Percentiles rank a stretch among this genome's conserved stretches.
Evolutionary conservation across 2,797 vertebrate genomes (phyloP).

Genomic region (Rallus crepitans): DNA sequence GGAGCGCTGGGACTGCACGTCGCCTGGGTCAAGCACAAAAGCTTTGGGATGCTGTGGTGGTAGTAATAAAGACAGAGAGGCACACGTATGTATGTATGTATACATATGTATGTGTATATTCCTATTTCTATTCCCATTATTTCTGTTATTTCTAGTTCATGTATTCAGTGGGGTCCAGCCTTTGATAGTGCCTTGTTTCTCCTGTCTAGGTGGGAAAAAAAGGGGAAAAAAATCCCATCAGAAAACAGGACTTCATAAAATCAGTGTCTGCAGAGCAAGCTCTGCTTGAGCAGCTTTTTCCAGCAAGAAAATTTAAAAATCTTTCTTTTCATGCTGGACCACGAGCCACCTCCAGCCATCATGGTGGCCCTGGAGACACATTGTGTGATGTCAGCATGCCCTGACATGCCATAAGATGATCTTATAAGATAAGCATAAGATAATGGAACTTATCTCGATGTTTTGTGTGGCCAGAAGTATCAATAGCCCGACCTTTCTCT

Average conservation of each 20-base stretch:
- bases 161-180: background rate
- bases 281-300: background rate
- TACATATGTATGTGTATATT: no score
- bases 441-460: background rate
- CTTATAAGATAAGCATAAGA: no score
- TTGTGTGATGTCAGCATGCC: rapidly evolving
- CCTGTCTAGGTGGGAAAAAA: background rate
- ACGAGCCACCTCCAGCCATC: background rate
- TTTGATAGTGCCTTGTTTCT: background rate
- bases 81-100: rapidly evolving
- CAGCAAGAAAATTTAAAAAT: background rate
- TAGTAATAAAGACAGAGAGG: background rate
- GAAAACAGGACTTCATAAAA: background rate
- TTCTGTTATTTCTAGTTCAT: no score
- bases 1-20: rapidly evolving
- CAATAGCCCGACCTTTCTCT: background rate
- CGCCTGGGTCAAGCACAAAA: slow-evolving; percentile 36
- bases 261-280: background rate
- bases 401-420: background rate
- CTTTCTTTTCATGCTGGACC: background rate
- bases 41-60: background rate
- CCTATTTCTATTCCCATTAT: background rate
- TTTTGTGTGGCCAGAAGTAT: background rate
- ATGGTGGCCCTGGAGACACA: background rate
- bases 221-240: background rate